phyloP scores from a whole-genome alignment of 2,113 vertebrate species.

The Nibea albiflora region DNA sequence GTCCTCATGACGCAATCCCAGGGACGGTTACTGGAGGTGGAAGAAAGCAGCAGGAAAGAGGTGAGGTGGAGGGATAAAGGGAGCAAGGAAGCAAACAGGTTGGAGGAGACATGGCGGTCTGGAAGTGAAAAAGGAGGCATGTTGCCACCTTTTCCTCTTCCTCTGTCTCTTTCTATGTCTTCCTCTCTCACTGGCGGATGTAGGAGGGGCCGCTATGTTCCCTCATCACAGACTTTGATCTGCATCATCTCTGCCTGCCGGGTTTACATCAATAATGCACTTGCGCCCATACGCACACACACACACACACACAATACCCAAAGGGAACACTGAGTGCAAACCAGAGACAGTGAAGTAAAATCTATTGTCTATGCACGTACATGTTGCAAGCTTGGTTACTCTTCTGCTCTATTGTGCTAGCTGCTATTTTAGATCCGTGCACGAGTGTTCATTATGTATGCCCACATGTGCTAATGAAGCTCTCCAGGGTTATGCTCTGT shows the following conservation, averaged over 20 bases:
- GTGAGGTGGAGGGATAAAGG: neutral
- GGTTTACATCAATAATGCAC: conserved; percentile 73
- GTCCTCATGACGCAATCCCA: conserved; percentile 58
- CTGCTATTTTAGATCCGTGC: conserved; percentile 66
- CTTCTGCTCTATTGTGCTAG: conserved; percentile 45
- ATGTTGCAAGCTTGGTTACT: conserved; percentile 50
- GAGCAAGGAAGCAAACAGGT: conserved; percentile 32
- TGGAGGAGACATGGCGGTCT: conserved; percentile 30
- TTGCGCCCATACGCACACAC: conserved; percentile 19
- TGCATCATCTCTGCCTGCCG: conserved; percentile 60
- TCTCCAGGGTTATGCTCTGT: conserved; percentile 52
- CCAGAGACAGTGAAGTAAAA: conserved; percentile 59
- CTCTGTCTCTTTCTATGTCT: neutral
- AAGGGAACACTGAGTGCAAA: conserved; percentile 63
- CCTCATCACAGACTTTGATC: conserved; percentile 75
- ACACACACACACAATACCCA: conserved; percentile 27
- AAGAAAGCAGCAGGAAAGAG: conserved; percentile 13
- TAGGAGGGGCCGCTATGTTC: conserved; percentile 59
- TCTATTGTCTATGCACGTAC: conserved; percentile 42
- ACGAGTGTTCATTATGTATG: conserved; percentile 49
- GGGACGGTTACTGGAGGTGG: conserved; percentile 37
- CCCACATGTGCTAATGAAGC: conserved; percentile 62
- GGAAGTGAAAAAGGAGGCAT: conserved; percentile 1
- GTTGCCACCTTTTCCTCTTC: neutral
- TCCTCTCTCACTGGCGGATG: conserved; percentile 18